A percentile compares a stretch with the other conserved stretches of the same genome.
Evolutionary conservation across 1,140 invertebrate genomes (phyloP).

Genomic region (Laupala kohalensis): DNA sequence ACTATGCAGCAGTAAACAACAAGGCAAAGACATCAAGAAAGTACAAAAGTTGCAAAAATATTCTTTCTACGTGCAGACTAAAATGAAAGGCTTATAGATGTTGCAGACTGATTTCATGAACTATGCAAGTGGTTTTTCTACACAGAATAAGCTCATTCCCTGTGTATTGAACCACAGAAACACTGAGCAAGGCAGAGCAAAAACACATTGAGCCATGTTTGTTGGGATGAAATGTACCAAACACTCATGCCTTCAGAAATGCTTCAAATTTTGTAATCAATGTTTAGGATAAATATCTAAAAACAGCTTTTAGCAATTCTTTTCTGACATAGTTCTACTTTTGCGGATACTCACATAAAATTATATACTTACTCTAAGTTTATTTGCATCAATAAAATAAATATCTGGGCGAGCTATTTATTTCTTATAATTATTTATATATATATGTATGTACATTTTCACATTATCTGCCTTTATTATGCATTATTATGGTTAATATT

Average conservation of each 20-base stretch:
- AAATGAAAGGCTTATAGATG: neutral
- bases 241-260: neutral
- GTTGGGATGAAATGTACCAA: neutral
- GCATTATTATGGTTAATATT: neutral
- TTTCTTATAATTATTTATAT: neutral
- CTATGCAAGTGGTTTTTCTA: neutral
- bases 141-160: neutral
- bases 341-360: neutral
- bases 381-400: slow-evolving; percentile 7
- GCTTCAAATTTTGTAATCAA: slow-evolving; percentile 4
- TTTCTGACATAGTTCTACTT: neutral
- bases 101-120: neutral
- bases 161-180: neutral
- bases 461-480: slow-evolving; percentile 1
- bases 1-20: neutral
- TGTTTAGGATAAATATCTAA: neutral
- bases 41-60: neutral
- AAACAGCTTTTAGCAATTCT: neutral
- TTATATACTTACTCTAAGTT: neutral
- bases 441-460: slow-evolving; percentile 1
- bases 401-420: slow-evolving; percentile 7
- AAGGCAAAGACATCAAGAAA: neutral
- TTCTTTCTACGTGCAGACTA: neutral
- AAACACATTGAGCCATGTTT: neutral
- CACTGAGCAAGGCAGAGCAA: neutral